phyloP scores from a whole-genome alignment of 2,888 invertebrate species.

The Protophormia terraenovae region DNA sequence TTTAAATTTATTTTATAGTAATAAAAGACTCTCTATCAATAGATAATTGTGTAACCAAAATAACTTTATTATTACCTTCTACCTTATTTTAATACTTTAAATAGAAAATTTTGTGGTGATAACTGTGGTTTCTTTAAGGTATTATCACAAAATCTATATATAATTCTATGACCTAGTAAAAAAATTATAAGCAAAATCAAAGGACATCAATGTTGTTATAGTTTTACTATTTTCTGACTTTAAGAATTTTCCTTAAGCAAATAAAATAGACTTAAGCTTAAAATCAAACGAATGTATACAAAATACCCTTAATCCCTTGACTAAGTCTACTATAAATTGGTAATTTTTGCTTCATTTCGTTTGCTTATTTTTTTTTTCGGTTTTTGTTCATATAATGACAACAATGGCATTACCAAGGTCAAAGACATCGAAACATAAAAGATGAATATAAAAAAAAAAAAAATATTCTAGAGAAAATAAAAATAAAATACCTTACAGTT shows the following conservation, averaged over 20 bases:
- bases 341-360: conserved; percentile 11
- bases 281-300: background rate
- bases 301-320: conserved; percentile 8
- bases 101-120: background rate
- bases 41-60: background rate
- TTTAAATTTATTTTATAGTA: too few relatives aligned
- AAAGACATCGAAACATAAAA: background rate
- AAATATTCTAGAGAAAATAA: background rate
- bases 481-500: background rate
- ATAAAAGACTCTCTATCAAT: background rate
- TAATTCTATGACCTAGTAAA: background rate
- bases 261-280: background rate
- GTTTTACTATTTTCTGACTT: background rate
- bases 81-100: background rate
- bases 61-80: background rate
- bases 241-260: background rate
- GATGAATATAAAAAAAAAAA: background rate
- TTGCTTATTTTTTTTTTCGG: conserved; percentile 5
- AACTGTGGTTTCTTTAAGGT: background rate
- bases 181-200: background rate
- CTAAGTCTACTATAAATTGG: conserved; percentile 32
- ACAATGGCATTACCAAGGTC: conserved; percentile 18
- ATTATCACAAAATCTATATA: background rate
- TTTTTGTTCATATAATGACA: too few relatives aligned
- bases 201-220: background rate